These are phyloP conservation scores for Tenthredo mesomela DNA, from an alignment of 2,888 invertebrate genomes.

Conservation along the genomic window DNA sequence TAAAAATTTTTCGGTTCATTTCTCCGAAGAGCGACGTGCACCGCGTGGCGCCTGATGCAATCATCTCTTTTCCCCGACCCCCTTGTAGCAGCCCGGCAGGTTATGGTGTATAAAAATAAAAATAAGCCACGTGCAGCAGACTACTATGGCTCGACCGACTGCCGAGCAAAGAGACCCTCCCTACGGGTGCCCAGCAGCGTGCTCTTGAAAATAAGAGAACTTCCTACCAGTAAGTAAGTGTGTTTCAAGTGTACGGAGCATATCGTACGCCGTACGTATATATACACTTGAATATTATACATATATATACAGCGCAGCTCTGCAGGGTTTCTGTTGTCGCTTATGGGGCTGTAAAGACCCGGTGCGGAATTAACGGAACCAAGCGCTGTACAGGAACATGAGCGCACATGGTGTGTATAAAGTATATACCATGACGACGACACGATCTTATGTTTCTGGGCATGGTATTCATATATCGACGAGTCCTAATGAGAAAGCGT, in stretches of 20 bases:
- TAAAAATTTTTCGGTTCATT: neutral
- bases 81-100: neutral
- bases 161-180: neutral
- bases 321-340: constrained; percentile 2
- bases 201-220: constrained; percentile 8
- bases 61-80: constrained; percentile 24
- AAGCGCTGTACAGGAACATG: neutral
- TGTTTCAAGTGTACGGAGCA: constrained; percentile 4
- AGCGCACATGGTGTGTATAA: neutral
- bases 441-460: neutral
- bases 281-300: neutral
- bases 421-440: neutral
- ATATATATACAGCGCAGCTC: neutral
- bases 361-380: neutral
- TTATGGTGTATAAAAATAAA: constrained; percentile 44
- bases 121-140: constrained; percentile 29
- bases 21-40: constrained; percentile 30
- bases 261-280: neutral
- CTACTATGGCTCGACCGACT: constrained; percentile 7
- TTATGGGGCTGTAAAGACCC: neutral
- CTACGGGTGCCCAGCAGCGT: neutral
- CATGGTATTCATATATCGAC: neutral
- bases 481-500: too few relatives aligned
- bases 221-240: neutral
- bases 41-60: constrained; percentile 34